A percentile compares a stretch with the other conserved stretches of the same genome.
Evolutionary conservation across 1,140 invertebrate genomes (phyloP).

Genomic region (Drosophila equinoxialis): DNA sequence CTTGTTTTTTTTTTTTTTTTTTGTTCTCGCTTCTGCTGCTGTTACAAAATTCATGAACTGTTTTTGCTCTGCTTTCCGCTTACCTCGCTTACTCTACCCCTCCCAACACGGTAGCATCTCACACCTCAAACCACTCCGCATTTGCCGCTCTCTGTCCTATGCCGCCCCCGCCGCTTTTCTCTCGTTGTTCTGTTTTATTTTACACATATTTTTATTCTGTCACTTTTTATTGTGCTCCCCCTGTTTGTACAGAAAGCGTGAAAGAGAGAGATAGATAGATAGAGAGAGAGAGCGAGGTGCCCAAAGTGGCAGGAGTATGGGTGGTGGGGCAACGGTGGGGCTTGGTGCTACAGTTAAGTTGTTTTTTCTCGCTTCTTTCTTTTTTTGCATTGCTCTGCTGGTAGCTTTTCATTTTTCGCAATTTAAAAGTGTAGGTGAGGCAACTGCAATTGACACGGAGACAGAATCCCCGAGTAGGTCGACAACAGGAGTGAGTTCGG

Average conservation of each 20-base stretch:
- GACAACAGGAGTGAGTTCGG: conserved; percentile 10
- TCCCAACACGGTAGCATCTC: conserved; percentile 13
- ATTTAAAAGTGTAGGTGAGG: conserved; percentile 75
- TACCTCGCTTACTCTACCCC: not conserved
- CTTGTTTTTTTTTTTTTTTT: conserved; percentile 47
- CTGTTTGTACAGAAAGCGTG: conserved; percentile 39
- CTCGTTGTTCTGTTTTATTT: conserved; percentile 67
- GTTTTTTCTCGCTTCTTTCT: conserved; percentile 43
- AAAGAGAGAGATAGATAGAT: not conserved
- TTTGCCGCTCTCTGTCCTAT: not conserved
- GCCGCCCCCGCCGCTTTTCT: conserved; percentile 19
- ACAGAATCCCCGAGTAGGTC: conserved; percentile 52
- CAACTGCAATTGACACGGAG: conserved; percentile 76
- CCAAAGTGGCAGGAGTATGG: not conserved
- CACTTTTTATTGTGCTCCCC: conserved; percentile 74
- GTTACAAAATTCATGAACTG: conserved; percentile 79
- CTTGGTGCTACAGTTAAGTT: conserved; percentile 60
- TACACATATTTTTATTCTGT: conserved; percentile 79
- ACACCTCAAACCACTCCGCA: conserved; percentile 9
- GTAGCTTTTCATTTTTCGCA: conserved; percentile 75
- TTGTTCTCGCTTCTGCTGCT: conserved; percentile 72
- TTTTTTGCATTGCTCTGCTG: conserved; percentile 56
- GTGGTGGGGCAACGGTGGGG: not conserved
- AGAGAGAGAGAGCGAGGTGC: not conserved
- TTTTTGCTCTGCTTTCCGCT: conserved; percentile 50